These are phyloP conservation scores for Chaetodon trifascialis DNA, from an alignment of 2,113 vertebrate species.

Conservation along the genomic window DNA sequence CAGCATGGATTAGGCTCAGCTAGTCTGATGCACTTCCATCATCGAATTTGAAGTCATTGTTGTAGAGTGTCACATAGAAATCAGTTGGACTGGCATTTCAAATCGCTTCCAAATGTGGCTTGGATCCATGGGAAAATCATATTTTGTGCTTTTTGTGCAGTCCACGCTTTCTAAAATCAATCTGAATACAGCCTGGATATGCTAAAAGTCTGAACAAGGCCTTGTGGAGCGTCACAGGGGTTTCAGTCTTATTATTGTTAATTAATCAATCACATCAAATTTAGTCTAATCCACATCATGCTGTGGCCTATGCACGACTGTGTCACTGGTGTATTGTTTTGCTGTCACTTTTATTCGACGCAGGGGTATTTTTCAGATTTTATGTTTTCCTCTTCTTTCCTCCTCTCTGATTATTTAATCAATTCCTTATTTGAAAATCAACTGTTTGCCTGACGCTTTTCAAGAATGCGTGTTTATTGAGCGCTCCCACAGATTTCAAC, in stretches of 20 bases:
- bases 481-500: not conserved
- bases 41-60: too few relatives aligned
- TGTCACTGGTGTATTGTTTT: not conserved
- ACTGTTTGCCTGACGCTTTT: not conserved
- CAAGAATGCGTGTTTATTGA: not conserved
- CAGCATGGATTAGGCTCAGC: too few relatives aligned
- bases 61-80: too few relatives aligned
- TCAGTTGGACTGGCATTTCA: too few relatives aligned
- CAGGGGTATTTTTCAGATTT: not conserved
- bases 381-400: not conserved
- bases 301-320: not conserved
- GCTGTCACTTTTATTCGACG: not conserved
- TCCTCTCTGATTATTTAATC: not conserved
- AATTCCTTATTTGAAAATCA: not conserved
- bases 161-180: too few relatives aligned
- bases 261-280: slow-evolving; percentile 32
- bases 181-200: too few relatives aligned
- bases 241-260: slow-evolving; percentile 12
- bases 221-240: not conserved
- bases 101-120: too few relatives aligned
- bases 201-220: too few relatives aligned
- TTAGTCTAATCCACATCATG: slow-evolving; percentile 38
- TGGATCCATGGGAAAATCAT: too few relatives aligned
- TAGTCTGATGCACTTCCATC: too few relatives aligned
- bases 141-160: too few relatives aligned